These are phyloP conservation scores for Zaprionus davidi DNA, from an alignment of 1,140 invertebrate species.

Conservation along the genomic window DNA sequence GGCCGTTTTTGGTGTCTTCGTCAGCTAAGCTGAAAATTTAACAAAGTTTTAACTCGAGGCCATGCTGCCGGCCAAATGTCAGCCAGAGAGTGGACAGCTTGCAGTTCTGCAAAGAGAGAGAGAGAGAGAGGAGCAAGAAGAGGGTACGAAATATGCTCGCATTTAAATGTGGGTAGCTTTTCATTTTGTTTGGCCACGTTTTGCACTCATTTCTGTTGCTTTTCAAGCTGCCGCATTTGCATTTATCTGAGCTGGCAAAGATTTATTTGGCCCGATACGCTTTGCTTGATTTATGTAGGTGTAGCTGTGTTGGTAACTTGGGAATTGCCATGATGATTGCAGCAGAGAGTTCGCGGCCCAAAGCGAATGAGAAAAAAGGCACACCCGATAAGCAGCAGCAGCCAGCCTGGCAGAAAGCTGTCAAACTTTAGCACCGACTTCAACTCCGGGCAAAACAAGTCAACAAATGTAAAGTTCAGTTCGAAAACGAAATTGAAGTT, in stretches of 20 bases:
- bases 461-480: not conserved
- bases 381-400: not conserved
- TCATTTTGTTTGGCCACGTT: constrained; percentile 32
- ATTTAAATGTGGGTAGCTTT: constrained; percentile 29
- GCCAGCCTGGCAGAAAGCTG: constrained; percentile 19
- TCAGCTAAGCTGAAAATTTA: constrained; percentile 47
- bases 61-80: constrained; percentile 65
- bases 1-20: constrained; percentile 13
- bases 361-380: not conserved
- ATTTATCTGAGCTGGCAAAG: constrained; percentile 47
- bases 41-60: constrained; percentile 47
- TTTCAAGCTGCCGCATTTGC: constrained; percentile 45
- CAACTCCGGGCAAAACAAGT: not conserved
- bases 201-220: constrained; percentile 13
- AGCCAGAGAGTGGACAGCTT: constrained; percentile 55
- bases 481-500: constrained; percentile 16
- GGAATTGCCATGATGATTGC: not conserved
- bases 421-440: constrained; percentile 27
- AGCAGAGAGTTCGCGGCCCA: not conserved
- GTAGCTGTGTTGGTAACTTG: constrained; percentile 22
- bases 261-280: constrained; percentile 66
- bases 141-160: constrained; percentile 3
- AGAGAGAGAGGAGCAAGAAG: not conserved
- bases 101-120: constrained; percentile 2
- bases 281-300: constrained; percentile 68